Conservation (phyloP, 2,113 vertebrate genomes). For the Varanus komodoensis region DNA sequence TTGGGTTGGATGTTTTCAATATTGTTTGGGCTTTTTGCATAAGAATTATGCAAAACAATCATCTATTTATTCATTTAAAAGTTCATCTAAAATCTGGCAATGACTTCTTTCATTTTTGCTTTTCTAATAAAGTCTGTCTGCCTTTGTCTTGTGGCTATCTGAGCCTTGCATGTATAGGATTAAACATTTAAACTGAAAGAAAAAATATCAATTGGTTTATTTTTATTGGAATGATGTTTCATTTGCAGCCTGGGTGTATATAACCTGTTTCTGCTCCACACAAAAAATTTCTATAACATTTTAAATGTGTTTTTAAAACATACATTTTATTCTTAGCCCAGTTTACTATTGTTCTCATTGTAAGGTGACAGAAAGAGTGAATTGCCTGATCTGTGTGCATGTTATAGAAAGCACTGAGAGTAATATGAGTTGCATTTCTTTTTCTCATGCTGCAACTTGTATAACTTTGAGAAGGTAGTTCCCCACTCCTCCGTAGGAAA, state of each 20-base stretch:
- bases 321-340: background rate
- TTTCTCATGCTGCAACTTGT: background rate
- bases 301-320: background rate
- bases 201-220: constrained; percentile 16
- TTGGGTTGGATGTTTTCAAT: constrained; percentile 27
- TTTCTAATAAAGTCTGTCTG: constrained; percentile 60
- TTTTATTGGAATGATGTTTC: constrained; percentile 26
- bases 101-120: constrained; percentile 34
- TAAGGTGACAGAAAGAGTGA: background rate
- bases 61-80: background rate
- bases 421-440: background rate
- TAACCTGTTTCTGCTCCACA: constrained; percentile 2
- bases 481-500: background rate
- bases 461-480: background rate
- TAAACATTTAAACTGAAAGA: background rate
- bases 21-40: constrained; percentile 7
- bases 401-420: background rate
- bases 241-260: background rate
- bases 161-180: constrained; percentile 34
- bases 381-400: no score
- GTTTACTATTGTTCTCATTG: background rate
- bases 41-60: constrained; percentile 31
- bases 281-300: background rate
- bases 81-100: constrained; percentile 22
- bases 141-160: constrained; percentile 49